Base-by-base conservation (phyloP, 92 coral and sea anemone species). In the Pocillopora grandis region DNA sequence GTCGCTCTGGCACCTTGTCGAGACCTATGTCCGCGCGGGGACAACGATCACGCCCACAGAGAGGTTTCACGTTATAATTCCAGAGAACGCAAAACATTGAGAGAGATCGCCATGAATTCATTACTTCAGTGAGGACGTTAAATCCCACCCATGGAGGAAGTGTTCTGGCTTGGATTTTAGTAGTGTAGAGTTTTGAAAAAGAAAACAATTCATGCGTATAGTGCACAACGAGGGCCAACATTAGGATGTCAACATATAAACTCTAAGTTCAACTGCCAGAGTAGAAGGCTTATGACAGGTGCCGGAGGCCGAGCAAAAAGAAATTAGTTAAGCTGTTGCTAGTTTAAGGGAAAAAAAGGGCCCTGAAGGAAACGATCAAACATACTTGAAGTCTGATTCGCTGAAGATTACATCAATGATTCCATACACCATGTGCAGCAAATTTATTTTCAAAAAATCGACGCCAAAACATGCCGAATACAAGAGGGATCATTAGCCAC, bases 21-120 rank as follows among this genome's bases (percentile, higher is more conserved):
- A 68, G 98, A 84, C 98, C 98, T 7, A 79, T 82, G 84, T 87
- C 98, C 16, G 98, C 98, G 9, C 88, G 86, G 10, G 98, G 98
- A 3, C 95, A 84, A 18, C 80, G 98, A 78, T 81, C 98, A 62
- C 76, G 88, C 58, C 84, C 88, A 3, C 88, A 89, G 4, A 70
- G 94, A 85, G 89, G 86, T 1, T 72, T 88, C 35, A 88, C 86
- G 19, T 70, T 89, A 36, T 85, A 76, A 67, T 68, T 42, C 23
- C 58, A 77, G 36, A 21, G 33, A 33, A 75, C 15, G 10, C 6
- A 31, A 20, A 16, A 59, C 67, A 71, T 49, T n/a, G 48, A 66
- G 56, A 57, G 66, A 80, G 42, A 80, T 80, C 33, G n/a, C 55
- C 27, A 37, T 20, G 21, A 63, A 21, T n/a, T 13, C 19, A 62